These are phyloP conservation scores for Valencia hispanica DNA, from an alignment of 2,797 vertebrate species.

Conservation along the genomic window DNA sequence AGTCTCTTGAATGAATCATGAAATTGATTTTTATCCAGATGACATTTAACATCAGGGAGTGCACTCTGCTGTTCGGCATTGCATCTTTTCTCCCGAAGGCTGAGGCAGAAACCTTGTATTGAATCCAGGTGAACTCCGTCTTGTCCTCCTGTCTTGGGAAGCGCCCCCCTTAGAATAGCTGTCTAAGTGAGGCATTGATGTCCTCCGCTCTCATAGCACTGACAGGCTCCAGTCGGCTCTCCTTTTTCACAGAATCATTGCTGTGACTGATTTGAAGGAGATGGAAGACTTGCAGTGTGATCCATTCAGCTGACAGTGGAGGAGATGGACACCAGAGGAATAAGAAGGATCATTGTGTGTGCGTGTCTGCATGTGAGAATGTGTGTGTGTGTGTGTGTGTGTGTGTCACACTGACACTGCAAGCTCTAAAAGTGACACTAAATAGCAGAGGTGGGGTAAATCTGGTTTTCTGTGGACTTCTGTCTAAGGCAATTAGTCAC, in stretches of 20 bases:
- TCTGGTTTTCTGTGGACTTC: conserved; percentile 34
- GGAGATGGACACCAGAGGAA: conserved; percentile 51
- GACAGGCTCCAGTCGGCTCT: conserved; percentile 61
- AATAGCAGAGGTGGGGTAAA: conserved; percentile 59
- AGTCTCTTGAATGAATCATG: conserved; percentile 61
- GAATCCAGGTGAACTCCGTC: conserved; percentile 73
- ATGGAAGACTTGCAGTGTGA: conserved; percentile 69
- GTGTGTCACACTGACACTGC: conserved; percentile 15
- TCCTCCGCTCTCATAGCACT: conserved; percentile 64
- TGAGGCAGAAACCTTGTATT: conserved; percentile 55
- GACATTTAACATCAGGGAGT: conserved; percentile 71
- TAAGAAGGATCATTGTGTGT: conserved; percentile 27
- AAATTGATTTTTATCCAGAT: conserved; percentile 70
- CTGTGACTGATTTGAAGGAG: conserved; percentile 73
- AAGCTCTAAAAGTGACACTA: conserved; percentile 37
- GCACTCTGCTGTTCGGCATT: conserved; percentile 37
- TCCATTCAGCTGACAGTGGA: conserved; percentile 58
- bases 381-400: background rate
- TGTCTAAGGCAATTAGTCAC: conserved; percentile 55
- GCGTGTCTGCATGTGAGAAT: conserved; percentile 14
- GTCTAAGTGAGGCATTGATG: conserved; percentile 74
- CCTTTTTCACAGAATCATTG: conserved; percentile 66
- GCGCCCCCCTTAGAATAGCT: conserved; percentile 65
- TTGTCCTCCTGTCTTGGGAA: conserved; percentile 70
- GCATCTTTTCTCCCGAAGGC: conserved; percentile 46